Conservation (phyloP, 2,797 vertebrate species). For the Danio tinwini region DNA sequence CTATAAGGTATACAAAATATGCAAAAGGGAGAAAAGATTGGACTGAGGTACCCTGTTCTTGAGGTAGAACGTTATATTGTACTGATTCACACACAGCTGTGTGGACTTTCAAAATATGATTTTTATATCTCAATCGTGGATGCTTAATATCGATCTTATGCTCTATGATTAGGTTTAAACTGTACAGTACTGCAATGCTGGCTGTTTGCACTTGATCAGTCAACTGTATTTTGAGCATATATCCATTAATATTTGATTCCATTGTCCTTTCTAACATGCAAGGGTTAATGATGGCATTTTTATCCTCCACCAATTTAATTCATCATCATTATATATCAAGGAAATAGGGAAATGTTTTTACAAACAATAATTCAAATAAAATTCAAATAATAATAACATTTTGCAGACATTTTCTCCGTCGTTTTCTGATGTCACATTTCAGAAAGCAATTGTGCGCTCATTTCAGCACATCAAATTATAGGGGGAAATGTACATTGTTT, state of each 20-base stretch:
- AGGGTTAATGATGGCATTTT: constrained; percentile 19
- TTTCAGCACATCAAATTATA: background rate
- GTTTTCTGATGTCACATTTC: background rate
- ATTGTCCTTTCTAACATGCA: background rate
- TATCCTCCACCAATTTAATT: constrained; percentile 19
- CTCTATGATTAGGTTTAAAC: background rate
- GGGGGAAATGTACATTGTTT: too few species aligned
- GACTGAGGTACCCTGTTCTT: constrained; percentile 98
- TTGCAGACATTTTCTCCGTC: constrained; percentile 69
- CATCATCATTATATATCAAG: constrained; percentile 9
- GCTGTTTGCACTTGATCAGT: constrained; percentile 6
- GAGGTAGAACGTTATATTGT: constrained; percentile 92
- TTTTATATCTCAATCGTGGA: constrained; percentile 30
- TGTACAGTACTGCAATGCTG: background rate
- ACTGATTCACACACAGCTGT: constrained; percentile 45
- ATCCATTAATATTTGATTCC: background rate
- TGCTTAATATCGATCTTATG: background rate
- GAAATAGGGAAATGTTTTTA: constrained; percentile 26
- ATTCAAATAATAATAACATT: background rate
- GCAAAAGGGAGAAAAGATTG: constrained; percentile 88
- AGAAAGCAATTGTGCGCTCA: constrained; percentile 67
- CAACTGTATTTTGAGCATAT: background rate
- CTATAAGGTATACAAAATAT: constrained; percentile 97
- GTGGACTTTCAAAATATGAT: constrained; percentile 38
- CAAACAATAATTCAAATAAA: constrained; percentile 62